Evolutionary conservation across 2,797 vertebrate species (phyloP), one percentile per base, ranked within the genome.

Genomic region (Sylvia borin): DNA sequence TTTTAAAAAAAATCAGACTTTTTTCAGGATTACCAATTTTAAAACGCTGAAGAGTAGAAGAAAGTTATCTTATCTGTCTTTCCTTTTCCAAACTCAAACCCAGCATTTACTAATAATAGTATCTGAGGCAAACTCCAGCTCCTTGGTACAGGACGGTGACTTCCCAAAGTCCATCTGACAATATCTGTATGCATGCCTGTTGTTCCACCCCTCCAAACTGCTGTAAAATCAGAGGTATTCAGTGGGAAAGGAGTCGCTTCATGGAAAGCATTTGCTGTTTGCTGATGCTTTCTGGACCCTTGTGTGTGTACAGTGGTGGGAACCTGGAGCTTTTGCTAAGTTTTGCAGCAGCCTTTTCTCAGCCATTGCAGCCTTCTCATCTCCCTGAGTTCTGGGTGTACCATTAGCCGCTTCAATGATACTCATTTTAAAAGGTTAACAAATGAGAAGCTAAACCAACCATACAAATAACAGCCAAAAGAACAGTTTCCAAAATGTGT

Each of bases 371-470:
- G 86, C 92, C 83, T 93, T 90, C 62, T 95, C 91, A 88, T 97
- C 96, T 97, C 92, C 90, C 83, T 36, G 72, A 96, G 92, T 94
- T 97, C 97, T 95, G 94, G 85, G 88, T 95, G 89, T 96, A 95
- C 94, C 4, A 76, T 94, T 97, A 97, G 93, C 96, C n/a, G 50
- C 96, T 97, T 97, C 92, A 58, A 94, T 96, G 97, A 97, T 97
- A 97, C 81, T 97, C 97, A 97, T 98, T 98, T 98, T 96, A 97
- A 98, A 98, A 98, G 98, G 98, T 98, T 98, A 98, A 98, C 98
- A 98, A 98, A 98, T 92, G 97, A 97, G 98, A 97, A 98, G 95
- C 98, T 98, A 98, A 98, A 98, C 97, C 98, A 98, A 98, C 98
- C 98, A 98, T 98, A 98, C 98, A 97, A 98, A 98, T 98, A 98